Evolutionary conservation across 2,113 vertebrate species (phyloP).

Genomic region (Myrmophylax atrothorax): DNA sequence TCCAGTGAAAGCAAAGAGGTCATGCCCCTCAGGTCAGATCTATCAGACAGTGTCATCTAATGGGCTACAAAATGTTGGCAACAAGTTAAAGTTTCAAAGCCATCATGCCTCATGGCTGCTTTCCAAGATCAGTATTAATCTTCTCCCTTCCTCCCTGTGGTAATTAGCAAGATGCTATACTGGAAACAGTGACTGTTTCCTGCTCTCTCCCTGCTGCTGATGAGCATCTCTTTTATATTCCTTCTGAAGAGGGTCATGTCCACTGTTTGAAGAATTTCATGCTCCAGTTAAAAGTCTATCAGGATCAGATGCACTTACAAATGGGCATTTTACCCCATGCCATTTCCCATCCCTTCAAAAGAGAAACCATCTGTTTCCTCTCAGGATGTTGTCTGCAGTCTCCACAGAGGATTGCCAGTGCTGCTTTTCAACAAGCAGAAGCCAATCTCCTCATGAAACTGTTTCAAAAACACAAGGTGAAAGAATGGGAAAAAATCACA

Average conservation of each 20-base stretch:
- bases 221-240: background rate
- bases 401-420: background rate
- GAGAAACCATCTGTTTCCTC: background rate
- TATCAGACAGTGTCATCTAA: background rate
- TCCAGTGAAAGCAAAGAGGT: rapidly evolving
- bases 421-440: background rate
- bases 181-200: background rate
- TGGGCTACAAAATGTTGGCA: background rate
- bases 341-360: background rate
- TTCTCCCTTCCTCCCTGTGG: background rate
- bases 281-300: background rate
- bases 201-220: background rate
- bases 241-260: background rate
- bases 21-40: background rate
- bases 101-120: background rate
- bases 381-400: background rate
- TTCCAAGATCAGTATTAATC: background rate
- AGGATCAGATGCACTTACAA: background rate
- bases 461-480: background rate
- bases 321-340: rapidly evolving
- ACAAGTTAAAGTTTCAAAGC: background rate
- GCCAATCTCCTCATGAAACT: background rate
- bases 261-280: background rate
- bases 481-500: background rate
- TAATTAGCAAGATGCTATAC: background rate